These are phyloP conservation scores for Lacerta agilis DNA, from an alignment of 2,797 vertebrate species.

Conservation along the genomic window DNA sequence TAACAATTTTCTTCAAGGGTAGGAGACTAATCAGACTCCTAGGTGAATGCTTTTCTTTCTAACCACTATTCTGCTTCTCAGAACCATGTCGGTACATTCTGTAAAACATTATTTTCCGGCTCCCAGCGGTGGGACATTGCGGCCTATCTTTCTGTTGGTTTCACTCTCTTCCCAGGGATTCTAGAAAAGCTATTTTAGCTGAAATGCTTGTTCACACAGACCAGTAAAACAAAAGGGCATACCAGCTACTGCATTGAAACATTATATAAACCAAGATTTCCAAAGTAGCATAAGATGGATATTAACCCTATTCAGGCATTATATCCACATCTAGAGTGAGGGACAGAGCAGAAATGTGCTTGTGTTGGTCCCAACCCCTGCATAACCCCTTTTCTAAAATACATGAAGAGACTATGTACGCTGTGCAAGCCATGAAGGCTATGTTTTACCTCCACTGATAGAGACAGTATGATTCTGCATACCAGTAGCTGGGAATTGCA, in stretches of 20 bases:
- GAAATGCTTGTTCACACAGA: background rate
- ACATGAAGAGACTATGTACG: too few species aligned
- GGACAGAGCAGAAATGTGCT: too few species aligned
- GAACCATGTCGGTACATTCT: rapidly evolving
- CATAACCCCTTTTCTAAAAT: too few species aligned
- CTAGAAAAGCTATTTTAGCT: background rate
- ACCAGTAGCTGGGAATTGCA: too few species aligned
- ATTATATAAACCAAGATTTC: background rate
- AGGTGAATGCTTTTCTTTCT: conserved; percentile 22
- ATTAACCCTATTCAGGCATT: background rate
- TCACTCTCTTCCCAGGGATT: background rate
- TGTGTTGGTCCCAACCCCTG: too few species aligned
- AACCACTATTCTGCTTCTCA: background rate
- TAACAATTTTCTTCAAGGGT: conserved; percentile 54
- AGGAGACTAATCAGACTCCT: conserved; percentile 26
- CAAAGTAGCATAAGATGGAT: background rate
- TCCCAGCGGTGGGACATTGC: background rate
- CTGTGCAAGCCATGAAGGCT: too few species aligned
- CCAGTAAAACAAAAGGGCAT: background rate
- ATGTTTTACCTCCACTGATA: too few species aligned
- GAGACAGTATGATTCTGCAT: too few species aligned
- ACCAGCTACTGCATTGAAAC: background rate
- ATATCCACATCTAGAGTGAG: too few species aligned
- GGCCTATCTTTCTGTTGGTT: background rate
- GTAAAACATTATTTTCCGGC: rapidly evolving